These are phyloP conservation scores for Chaetops frenatus DNA, from an alignment of 2,113 vertebrate species.

Conservation along the genomic window DNA sequence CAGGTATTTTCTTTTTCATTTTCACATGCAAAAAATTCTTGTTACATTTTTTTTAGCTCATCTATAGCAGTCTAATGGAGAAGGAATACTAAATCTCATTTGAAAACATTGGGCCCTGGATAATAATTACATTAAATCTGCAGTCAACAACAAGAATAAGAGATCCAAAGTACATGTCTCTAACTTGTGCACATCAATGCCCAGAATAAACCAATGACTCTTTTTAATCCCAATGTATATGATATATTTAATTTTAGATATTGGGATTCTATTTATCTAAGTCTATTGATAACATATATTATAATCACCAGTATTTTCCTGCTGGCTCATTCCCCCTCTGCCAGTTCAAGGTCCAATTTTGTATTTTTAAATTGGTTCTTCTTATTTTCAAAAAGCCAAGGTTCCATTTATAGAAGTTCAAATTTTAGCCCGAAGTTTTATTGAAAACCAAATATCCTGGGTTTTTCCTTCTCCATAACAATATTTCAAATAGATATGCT, in stretches of 20 bases:
- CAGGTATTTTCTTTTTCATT: fast-evolving
- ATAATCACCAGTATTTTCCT: not conserved
- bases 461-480: not conserved
- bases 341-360: not conserved
- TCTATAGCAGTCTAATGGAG: not conserved
- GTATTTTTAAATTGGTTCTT: not conserved
- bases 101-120: not conserved
- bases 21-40: not conserved
- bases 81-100: not conserved
- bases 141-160: not conserved
- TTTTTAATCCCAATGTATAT: not conserved
- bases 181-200: not conserved
- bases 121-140: not conserved
- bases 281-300: not conserved
- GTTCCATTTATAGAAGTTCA: not conserved
- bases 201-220: not conserved
- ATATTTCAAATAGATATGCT: constrained; percentile 3
- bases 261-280: not conserved
- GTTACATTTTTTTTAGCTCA: not conserved
- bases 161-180: not conserved
- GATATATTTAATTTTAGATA: not conserved
- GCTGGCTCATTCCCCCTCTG: not conserved
- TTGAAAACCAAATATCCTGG: constrained; percentile 2
- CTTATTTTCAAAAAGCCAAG: not conserved
- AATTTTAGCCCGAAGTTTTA: constrained; percentile 15